Base-by-base conservation (phyloP, 2,888 invertebrate species). In the Orthonychiurus folsomi region DNA sequence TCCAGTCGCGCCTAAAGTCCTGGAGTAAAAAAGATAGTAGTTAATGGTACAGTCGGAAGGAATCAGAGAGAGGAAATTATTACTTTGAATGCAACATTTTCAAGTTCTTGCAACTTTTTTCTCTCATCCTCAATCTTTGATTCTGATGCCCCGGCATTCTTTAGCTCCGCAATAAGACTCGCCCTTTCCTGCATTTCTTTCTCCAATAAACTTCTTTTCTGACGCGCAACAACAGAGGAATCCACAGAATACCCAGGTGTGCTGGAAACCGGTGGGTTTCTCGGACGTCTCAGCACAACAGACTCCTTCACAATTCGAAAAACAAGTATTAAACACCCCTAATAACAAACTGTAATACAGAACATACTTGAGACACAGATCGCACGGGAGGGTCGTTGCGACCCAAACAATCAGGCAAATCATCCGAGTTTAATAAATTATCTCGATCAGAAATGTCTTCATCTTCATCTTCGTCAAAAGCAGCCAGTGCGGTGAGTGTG, bases 161-260 rank as follows among this genome's bases (percentile, higher is more conserved):
- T 83, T 69, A 97, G 80, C 78, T 95, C 95, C 76, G 91, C 93
- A 66, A 97, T 93, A 61, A 93, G 88, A 80, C 92, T 92, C 15
- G 94, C 89, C 77, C 96, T 94, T 77, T 96, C 95, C 75, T 92
- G 93, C 93, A 99, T 94, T 79, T 94, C 94, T 75, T 90, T 89
- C 78, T 96, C 95, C 73, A 95, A 90, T 66, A 94, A 82, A 75
- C 91, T 88, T n/a, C 93, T 91, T 20, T 94, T 84, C 75, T 88
- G 86, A 75, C 86, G 86, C 18, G 89, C 86, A 76, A 89, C 89
- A 54, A 89, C 80, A 5, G 83, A 83, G 18, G 86, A 84, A 79
- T 91, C 90, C 74, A 89, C 87, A 60, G 89, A 85, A 77, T 91
- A 92, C 5, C 88, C 84, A 0, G 93, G 92, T 57, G 93, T 79